Base-by-base conservation (phyloP, 2,113 vertebrate species). In the Pollachius pollachius region DNA sequence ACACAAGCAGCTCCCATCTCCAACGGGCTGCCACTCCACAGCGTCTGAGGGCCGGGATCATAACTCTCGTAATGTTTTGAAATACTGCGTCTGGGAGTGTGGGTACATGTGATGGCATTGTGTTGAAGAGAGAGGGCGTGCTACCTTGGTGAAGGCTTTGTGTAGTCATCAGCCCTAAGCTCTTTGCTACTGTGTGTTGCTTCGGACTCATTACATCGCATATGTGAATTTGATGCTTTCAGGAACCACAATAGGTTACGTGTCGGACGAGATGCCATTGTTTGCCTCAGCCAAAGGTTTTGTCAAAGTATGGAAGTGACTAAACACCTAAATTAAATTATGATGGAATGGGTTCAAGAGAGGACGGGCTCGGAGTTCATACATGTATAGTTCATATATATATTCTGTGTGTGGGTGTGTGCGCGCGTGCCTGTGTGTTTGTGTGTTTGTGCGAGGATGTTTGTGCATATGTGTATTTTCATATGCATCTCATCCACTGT, bases 1-100 rank as follows among this genome's bases (percentile, higher is more conserved):
- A 69, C 65, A 62, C 65, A 57, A 77, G 41, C 81, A 74, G 76
- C 70, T 27, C 48, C 7, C 68, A n/a, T 63, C 62, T 68, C 77
- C 66, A 66, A 76, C 15, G 69, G n/a, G 65, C 74, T 30, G 65
- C 27, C 27, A 15, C 27, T 54, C 16, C 6, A 15, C 2, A 54
- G 52, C 1, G n/a, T 16, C 56, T 34, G 2, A 15, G 17, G 66
- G 21, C 25, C n/a, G 0, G 16, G 19, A 11, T 27, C 37, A 34
- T 65, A 56, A 30, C 63, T 60, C 15, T 56, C 5, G 3, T 16
- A 56, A 56, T 56, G 54, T 8, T 16, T 56, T 27, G 27, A 27
- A 27, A 27, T 27, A 27, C 27, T 27, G 27, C 27, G 27, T 27
- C 27, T 27, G 27, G 2, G 27, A 27, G 27, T 27, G 27, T 27